phyloP scores from a whole-genome alignment of 2,113 vertebrate species.

The Nibea coibor region DNA sequence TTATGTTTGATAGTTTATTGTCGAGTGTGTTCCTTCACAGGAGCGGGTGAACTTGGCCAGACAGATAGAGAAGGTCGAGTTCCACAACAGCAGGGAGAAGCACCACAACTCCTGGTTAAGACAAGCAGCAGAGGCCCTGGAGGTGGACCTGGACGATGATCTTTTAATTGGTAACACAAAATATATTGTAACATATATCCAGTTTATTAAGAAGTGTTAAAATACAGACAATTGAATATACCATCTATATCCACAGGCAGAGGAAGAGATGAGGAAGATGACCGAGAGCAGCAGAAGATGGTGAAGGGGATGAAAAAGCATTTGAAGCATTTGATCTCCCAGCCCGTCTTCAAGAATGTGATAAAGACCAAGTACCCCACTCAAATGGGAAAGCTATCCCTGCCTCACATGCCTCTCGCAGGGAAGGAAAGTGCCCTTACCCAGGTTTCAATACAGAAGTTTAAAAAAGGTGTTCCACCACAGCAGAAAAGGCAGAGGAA shows the following conservation, averaged over 20 bases:
- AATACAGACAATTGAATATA: slow-evolving; percentile 12
- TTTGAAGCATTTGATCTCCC: slow-evolving; percentile 88
- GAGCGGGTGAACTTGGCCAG: slow-evolving; percentile 90
- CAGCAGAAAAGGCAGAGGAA: slow-evolving; percentile 67
- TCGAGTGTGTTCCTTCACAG: slow-evolving; percentile 75
- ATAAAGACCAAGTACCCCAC: slow-evolving; percentile 95
- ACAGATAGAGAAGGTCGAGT: slow-evolving; percentile 94
- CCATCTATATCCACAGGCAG: slow-evolving; percentile 67
- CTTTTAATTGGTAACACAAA: slow-evolving; percentile 76
- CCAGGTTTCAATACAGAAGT: slow-evolving; percentile 79
- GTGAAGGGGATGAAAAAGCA: slow-evolving; percentile 93
- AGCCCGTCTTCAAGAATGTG: slow-evolving; percentile 88
- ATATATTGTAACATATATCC: not conserved
- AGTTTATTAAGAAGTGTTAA: not conserved
- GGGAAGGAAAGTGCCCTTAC: slow-evolving; percentile 84
- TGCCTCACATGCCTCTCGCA: slow-evolving; percentile 68
- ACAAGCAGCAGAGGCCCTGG: slow-evolving; percentile 92
- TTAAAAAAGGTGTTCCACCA: slow-evolving; percentile 61
- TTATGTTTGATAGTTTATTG: not conserved
- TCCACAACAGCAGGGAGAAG: slow-evolving; percentile 90
- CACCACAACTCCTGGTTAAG: slow-evolving; percentile 96
- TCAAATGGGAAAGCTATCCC: slow-evolving; percentile 88
- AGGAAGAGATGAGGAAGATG: slow-evolving; percentile 82
- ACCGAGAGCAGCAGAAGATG: slow-evolving; percentile 88
- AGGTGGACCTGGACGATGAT: slow-evolving; percentile 91